These are phyloP conservation scores for Diplogasteroides magnus DNA, from an alignment of 1,140 invertebrate genomes.

Conservation along the genomic window DNA sequence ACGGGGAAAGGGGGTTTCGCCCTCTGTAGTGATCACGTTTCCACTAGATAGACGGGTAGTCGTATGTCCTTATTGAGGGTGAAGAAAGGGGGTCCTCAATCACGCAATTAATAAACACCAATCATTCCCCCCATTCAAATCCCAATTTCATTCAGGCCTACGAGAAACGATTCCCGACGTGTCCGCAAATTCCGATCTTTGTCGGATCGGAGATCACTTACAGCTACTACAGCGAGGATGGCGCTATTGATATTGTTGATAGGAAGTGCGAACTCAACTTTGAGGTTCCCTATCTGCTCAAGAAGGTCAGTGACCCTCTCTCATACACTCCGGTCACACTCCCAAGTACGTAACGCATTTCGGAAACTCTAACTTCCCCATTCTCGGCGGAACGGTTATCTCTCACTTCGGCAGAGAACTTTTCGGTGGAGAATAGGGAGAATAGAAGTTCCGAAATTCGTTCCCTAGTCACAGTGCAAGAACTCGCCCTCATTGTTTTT, in stretches of 20 bases:
- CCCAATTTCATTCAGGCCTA: constrained; percentile 70
- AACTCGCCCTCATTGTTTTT: too few relatives aligned
- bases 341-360: too few relatives aligned
- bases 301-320: constrained; percentile 82
- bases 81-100: constrained; percentile 14
- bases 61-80: too few relatives aligned
- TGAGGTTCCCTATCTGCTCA: constrained; percentile 88
- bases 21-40: too few relatives aligned
- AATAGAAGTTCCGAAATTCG: too few relatives aligned
- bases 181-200: constrained; percentile 89
- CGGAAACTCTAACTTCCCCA: too few relatives aligned
- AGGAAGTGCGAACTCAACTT: constrained; percentile 83
- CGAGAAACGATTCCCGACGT: constrained; percentile 83
- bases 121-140: constrained; percentile 6
- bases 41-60: too few relatives aligned
- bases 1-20: not conserved
- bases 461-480: too few relatives aligned
- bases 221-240: constrained; percentile 74
- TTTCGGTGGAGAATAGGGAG: too few relatives aligned
- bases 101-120: constrained; percentile 2
- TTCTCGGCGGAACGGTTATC: too few relatives aligned
- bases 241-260: constrained; percentile 75
- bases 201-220: constrained; percentile 77
- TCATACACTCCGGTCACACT: too few relatives aligned
- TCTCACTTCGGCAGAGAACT: too few relatives aligned